These are phyloP conservation scores for Microctenopoma steveboyesi DNA, from an alignment of 2,797 vertebrate genomes.

Conservation along the genomic window DNA sequence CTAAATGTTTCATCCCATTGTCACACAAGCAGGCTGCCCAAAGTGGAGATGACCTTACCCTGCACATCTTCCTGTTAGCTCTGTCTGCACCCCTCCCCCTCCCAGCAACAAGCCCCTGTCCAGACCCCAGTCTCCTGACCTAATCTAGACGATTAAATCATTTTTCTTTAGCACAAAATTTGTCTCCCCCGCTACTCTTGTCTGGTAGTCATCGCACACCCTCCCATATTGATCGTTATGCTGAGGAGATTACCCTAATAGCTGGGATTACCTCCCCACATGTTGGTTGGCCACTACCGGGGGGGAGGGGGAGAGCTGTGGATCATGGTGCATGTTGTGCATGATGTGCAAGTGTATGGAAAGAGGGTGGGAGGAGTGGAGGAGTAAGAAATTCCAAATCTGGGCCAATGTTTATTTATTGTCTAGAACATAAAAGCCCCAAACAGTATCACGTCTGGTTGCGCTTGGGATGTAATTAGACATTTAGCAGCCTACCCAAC, in stretches of 20 bases:
- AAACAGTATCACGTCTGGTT: conserved; percentile 10
- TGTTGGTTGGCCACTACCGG: conserved; percentile 83
- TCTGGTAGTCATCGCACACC: conserved; percentile 71
- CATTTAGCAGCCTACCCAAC: conserved; percentile 19
- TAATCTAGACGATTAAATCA: conserved; percentile 85
- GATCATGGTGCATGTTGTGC: conserved; percentile 63
- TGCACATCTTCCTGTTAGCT: conserved; percentile 71
- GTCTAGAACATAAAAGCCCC: conserved; percentile 17
- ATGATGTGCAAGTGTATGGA: conserved; percentile 71
- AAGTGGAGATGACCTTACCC: conserved; percentile 64
- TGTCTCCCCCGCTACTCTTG: conserved; percentile 68
- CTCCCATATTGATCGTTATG: conserved; percentile 85
- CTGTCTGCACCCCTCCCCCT: conserved; percentile 68
- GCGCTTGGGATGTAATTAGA: conserved; percentile 33
- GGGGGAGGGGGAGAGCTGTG: conserved; percentile 33
- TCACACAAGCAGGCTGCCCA: conserved; percentile 53
- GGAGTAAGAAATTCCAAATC: conserved; percentile 52
- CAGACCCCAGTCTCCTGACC: conserved; percentile 75
- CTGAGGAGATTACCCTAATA: conserved; percentile 89
- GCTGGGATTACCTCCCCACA: conserved; percentile 87
- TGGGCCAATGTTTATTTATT: conserved; percentile 55
- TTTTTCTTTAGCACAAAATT: conserved; percentile 83
- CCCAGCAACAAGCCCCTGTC: conserved; percentile 61
- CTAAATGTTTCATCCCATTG: conserved; percentile 40
- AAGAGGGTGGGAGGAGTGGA: conserved; percentile 27